Percentiles rank a stretch among this genome's conserved stretches.
Conservation (phyloP, 2,888 invertebrate genomes). For the Steinernema scapterisci region DNA sequence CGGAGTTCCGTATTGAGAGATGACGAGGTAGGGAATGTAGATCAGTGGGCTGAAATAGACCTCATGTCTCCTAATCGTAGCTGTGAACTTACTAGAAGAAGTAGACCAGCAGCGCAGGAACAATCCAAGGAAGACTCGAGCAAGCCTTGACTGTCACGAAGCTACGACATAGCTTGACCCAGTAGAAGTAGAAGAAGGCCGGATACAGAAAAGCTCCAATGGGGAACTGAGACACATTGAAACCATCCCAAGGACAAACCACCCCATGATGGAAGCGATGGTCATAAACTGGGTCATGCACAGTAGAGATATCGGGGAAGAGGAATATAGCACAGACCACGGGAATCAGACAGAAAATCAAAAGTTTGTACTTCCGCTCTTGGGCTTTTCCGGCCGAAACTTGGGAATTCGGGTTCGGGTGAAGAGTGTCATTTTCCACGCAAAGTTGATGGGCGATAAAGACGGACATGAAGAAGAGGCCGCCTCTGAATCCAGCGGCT, state of each 20-base stretch:
- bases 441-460: not conserved
- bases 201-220: not conserved
- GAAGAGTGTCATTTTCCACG: not conserved
- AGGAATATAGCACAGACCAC: not conserved
- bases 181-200: conserved; percentile 3
- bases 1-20: conserved; percentile 16
- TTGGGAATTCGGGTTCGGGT: not conserved
- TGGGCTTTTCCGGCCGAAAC: not conserved
- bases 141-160: not conserved
- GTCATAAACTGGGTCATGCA: conserved; percentile 8
- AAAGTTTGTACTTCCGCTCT: not conserved
- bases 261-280: conserved; percentile 12
- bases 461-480: not conserved
- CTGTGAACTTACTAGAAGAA: conserved; percentile 19
- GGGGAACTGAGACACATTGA: conserved; percentile 4
- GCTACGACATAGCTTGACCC: not conserved
- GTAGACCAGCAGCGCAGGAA: not conserved
- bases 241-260: not conserved
- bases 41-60: not conserved
- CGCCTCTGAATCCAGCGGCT: not conserved
- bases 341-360: not conserved
- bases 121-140: not conserved
- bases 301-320: conserved; percentile 6
- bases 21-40: conserved; percentile 4
- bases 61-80: not conserved